Conservation (phyloP, 2,113 vertebrate species). For the Miniopterus natalensis region DNA sequence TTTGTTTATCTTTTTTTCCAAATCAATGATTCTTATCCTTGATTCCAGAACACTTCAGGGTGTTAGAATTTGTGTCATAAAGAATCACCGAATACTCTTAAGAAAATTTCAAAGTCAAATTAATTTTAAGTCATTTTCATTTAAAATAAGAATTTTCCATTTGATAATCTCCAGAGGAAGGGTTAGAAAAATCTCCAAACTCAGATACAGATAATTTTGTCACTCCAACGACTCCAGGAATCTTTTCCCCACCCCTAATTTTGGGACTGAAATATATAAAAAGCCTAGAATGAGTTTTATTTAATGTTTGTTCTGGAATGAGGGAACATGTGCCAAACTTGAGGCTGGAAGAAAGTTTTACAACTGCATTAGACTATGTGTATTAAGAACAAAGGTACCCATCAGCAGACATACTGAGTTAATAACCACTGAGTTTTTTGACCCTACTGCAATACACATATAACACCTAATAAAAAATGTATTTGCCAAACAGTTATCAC, state of each 20-base stretch:
- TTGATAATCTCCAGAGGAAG: not conserved
- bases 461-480: slow-evolving; percentile 31
- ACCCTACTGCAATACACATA: not conserved
- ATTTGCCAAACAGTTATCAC: slow-evolving; percentile 32
- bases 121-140: slow-evolving; percentile 50
- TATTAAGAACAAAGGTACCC: slow-evolving; percentile 16
- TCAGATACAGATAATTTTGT: not conserved
- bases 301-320: slow-evolving; percentile 23
- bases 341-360: not conserved
- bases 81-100: slow-evolving; percentile 47
- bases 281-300: not conserved
- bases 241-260: not conserved
- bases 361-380: not conserved
- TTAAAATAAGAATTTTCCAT: slow-evolving; percentile 11
- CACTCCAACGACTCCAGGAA: not conserved
- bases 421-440: not conserved
- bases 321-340: not conserved
- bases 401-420: not conserved
- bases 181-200: not conserved
- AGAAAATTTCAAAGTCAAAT: slow-evolving; percentile 53
- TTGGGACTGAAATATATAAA: slow-evolving; percentile 1
- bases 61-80: not conserved
- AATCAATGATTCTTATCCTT: slow-evolving; percentile 21
- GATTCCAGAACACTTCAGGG: not conserved
- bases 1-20: not conserved